Base-by-base conservation (phyloP, 2,113 vertebrate species). In the Pseudorhombus dupliciocellatus region DNA sequence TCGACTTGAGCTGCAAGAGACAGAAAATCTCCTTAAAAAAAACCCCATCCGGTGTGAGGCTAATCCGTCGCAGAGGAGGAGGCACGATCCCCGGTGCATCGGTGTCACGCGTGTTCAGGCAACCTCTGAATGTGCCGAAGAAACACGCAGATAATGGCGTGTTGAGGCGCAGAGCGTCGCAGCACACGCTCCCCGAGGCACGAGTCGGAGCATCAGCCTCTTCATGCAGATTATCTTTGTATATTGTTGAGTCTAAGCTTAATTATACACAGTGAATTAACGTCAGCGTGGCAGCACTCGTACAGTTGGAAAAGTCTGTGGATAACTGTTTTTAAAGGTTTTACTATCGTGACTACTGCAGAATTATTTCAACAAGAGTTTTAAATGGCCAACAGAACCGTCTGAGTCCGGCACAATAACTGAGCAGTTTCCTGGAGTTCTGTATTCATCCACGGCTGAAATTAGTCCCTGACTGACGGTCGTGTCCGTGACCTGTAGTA, bases 91-190 rank as follows among this genome's bases (percentile, higher is more conserved):
- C 11, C 44, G 7, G 31, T 70, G 58, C 75, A 71, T 70, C 34
- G 75, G 71, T 72, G 50, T 76, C 70, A 58, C 60, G 52, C 67
- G 50, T 37, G 37, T 84, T 68, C 58, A 62, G 8, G 68, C 70
- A 74, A 67, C 46, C 50, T 55, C 73, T 76, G 50, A 79, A 40
- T 59, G 28, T 22, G 54, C 40, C 72, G 79, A 83, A 58, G 65
- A 76, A 71, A 80, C 51, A 16, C 3, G 21, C 9, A 44, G 61
- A 66, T 59, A 61, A 82, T 40, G 14, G 5, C 14, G n/a, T 60
- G 80, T 76, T 77, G 53, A 61, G 71, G 55, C 70, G 59, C 30
- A 72, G 54, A 50, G 60, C 58, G 1, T 70, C 64, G 55, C 76
- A 70, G 37, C 78, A 53, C 5, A 59, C 50, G 37, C 59, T 50